These are phyloP conservation scores for Choloepus hoffmanni DNA, from an alignment of 2,113 vertebrate genomes.

Conservation along the genomic window DNA sequence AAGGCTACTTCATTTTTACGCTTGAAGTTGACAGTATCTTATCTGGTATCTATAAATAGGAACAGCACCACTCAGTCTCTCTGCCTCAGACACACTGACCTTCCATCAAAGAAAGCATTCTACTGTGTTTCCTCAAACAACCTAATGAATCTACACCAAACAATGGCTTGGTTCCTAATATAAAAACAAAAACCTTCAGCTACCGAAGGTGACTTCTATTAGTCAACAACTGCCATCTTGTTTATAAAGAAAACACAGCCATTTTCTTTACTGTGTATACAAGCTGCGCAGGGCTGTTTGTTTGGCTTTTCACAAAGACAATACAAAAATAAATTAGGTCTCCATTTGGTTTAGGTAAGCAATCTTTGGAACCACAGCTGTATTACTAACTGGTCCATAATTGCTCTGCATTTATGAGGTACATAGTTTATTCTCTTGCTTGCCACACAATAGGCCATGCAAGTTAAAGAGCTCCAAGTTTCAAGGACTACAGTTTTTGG, in stretches of 20 bases:
- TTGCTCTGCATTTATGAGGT: slow-evolving; percentile 86
- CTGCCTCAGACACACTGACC: not conserved
- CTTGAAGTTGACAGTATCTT: not conserved
- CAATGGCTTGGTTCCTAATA: slow-evolving; percentile 18
- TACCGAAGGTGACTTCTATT: slow-evolving; percentile 55
- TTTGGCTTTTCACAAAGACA: slow-evolving; percentile 83
- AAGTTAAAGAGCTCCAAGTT: slow-evolving; percentile 87
- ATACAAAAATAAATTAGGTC: slow-evolving; percentile 83
- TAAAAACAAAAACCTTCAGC: slow-evolving; percentile 69
- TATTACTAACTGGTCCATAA: slow-evolving; percentile 86
- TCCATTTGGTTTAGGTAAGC: slow-evolving; percentile 85
- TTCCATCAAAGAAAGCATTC: slow-evolving; percentile 36
- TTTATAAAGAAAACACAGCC: slow-evolving; percentile 77
- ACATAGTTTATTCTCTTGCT: slow-evolving; percentile 87
- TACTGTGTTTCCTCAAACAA: slow-evolving; percentile 22
- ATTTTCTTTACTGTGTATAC: slow-evolving; percentile 66
- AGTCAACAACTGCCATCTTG: slow-evolving; percentile 80
- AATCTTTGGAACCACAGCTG: slow-evolving; percentile 85
- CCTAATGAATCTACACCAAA: not conserved
- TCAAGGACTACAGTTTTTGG: slow-evolving; percentile 87
- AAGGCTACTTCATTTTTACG: not conserved
- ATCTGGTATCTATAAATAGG: not conserved
- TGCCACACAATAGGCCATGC: slow-evolving; percentile 85
- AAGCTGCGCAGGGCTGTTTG: slow-evolving; percentile 67
- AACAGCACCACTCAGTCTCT: not conserved